Percentiles rank a stretch among this genome's conserved stretches.
These are phyloP conservation scores for Subacronicta megacephala DNA, from an alignment of 2,888 invertebrate genomes.

Conservation along the genomic window DNA sequence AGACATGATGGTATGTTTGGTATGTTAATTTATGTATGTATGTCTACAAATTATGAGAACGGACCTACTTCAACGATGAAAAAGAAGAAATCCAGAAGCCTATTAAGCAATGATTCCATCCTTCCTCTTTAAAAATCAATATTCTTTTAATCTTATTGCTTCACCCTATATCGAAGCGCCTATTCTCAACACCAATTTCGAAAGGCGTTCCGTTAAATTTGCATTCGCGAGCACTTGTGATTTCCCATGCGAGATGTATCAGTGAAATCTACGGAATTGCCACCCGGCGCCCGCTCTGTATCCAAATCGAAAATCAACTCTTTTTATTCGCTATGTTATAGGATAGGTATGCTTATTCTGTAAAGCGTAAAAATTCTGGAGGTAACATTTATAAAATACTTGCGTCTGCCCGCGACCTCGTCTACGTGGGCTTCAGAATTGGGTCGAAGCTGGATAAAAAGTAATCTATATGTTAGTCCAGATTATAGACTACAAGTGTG, in stretches of 20 bases:
- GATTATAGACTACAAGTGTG: no score
- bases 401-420: no score
- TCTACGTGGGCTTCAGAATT: no score
- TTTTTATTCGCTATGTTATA: constrained; percentile 76
- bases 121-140: constrained; percentile 32
- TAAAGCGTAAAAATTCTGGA: constrained; percentile 12
- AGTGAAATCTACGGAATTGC: constrained; percentile 73
- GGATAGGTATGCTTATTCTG: constrained; percentile 70
- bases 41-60: no score
- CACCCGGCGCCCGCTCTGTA: constrained; percentile 69
- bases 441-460: no score
- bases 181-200: constrained; percentile 40
- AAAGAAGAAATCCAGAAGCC: no score
- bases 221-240: constrained; percentile 71
- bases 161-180: constrained; percentile 15
- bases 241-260: constrained; percentile 80
- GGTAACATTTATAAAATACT: no score
- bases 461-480: no score
- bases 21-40: no score
- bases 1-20: no score
- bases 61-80: no score
- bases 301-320: constrained; percentile 86
- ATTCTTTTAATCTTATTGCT: constrained; percentile 1
- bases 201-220: constrained; percentile 71
- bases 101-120: constrained; percentile 4